Evolutionary conservation across 2,113 vertebrate species (phyloP), one percentile per base, ranked within the genome.

Genomic region (Syrrhaptes paradoxus): DNA sequence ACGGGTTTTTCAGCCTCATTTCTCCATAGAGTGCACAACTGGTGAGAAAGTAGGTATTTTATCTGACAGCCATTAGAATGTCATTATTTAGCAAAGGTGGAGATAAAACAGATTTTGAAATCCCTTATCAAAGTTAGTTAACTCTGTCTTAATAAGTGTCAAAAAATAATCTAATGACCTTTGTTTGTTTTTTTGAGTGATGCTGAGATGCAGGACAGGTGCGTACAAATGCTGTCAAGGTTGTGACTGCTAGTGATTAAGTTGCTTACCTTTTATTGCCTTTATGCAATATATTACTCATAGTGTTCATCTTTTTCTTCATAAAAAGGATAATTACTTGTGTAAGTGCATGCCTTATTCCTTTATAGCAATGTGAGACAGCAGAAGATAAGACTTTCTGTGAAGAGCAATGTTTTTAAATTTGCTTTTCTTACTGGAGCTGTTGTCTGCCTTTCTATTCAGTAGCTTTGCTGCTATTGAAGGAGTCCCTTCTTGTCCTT

Each of bases 11-110:
- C 81, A 90, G 85, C 75, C 87, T 97, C 84, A 93, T 97, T 98
- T 97, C 94, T 97, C 96, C 95, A 89, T 49, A 96, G 89, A 91
- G 85, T 96, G 90, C 90, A 96, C 87, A 97, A 94, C 58, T 92
- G 59, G 72, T 88, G 67, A 96, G 85, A 81, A 96, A 89, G 71
- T 75, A 96, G 85, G 43, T 94, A 90, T 74, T 95, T 93, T 96
- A 84, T 97, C 70, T 97, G 94, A 96, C 83, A 95, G 52, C 80
- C 85, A 49, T 96, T 97, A 92, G 62, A 92, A 86, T 92, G 85
- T 96, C 76, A 91, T 94, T 97, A 97, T 93, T 97, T 62, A 96
- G 92, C 91, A 96, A 97, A 85, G 52, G 46, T 82, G 78, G 72
- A 70, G 76, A 90, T 94, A 95, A 94, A 93, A 96, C 59, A 68